These are phyloP conservation scores for Allygus modestus DNA, from an alignment of 2,888 invertebrate species.

Conservation along the genomic window DNA sequence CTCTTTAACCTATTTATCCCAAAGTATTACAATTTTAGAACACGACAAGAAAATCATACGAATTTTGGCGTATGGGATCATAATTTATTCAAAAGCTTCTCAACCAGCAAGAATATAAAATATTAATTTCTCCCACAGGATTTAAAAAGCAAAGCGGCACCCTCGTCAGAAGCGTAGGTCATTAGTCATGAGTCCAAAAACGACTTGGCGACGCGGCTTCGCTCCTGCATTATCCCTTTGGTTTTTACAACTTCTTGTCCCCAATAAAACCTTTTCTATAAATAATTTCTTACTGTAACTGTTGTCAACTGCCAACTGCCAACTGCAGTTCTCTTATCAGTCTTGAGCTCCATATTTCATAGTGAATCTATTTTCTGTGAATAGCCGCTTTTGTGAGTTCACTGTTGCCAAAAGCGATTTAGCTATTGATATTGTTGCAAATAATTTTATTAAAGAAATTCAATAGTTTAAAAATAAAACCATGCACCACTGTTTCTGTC, in stretches of 20 bases:
- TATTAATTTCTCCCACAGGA: not conserved
- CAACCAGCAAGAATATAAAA: not conserved
- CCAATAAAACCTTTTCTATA: constrained; percentile 6
- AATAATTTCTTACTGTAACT: not conserved
- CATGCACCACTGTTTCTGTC: no score
- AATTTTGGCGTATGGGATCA: not conserved
- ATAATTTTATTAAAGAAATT: no score
- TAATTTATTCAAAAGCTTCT: not conserved
- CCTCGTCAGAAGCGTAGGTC: not conserved
- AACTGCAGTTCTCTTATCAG: no score
- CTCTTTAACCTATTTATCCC: no score
- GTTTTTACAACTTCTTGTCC: not conserved
- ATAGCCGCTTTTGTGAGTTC: no score
- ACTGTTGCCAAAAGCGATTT: no score
- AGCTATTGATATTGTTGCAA: no score
- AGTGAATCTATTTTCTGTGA: no score
- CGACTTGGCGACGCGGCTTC: constrained; percentile 6
- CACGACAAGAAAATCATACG: not conserved
- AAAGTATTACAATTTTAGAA: no score
- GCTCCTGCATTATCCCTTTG: not conserved
- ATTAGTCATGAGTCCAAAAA: constrained; percentile 36
- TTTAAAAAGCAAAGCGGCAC: constrained; percentile 3
- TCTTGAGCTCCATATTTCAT: no score
- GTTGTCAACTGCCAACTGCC: not conserved
- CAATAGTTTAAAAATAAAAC: no score